Percentiles rank a stretch among this genome's conserved stretches.
phyloP scores from a whole-genome alignment of 2,797 vertebrate genomes.

The Peromyscus nudipes region DNA sequence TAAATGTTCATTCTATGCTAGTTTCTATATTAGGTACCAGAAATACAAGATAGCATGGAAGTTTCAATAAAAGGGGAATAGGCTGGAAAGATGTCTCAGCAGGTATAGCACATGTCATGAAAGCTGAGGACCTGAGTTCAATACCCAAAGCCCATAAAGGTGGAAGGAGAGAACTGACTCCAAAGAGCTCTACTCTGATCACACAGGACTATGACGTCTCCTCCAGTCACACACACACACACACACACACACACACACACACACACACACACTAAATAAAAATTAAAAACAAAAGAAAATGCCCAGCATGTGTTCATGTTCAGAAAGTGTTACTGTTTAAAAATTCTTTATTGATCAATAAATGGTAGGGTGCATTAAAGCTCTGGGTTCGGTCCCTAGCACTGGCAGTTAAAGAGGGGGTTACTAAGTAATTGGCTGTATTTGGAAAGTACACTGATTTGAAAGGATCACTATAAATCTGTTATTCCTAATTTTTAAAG shows the following conservation, averaged over 20 bases:
- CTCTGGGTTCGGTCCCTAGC: neutral
- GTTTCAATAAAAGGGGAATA: neutral
- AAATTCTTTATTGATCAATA: slow-evolving; percentile 59
- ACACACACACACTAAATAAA: neutral
- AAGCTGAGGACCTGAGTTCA: neutral
- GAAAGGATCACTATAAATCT: slow-evolving; percentile 23
- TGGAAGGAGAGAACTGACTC: neutral
- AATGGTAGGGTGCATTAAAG: neutral
- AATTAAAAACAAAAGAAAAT: slow-evolving; percentile 4
- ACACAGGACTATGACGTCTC: neutral
- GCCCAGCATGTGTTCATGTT: neutral
- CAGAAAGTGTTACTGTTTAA: slow-evolving; percentile 17
- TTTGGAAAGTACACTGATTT: slow-evolving; percentile 48
- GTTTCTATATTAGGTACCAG: neutral
- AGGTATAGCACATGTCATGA: neutral
- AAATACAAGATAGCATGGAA: slow-evolving; percentile 53
- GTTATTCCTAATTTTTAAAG: slow-evolving; percentile 64
- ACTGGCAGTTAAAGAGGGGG: neutral
- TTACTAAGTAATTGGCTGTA: slow-evolving; percentile 23
- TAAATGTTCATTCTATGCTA: slow-evolving; percentile 36
- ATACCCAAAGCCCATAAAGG: neutral
- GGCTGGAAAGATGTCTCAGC: neutral
- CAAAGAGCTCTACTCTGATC: neutral
- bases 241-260: no score
- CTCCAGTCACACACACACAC: neutral